Evolutionary conservation across 2,113 vertebrate genomes (phyloP).

Genomic region (Nestor notabilis): DNA sequence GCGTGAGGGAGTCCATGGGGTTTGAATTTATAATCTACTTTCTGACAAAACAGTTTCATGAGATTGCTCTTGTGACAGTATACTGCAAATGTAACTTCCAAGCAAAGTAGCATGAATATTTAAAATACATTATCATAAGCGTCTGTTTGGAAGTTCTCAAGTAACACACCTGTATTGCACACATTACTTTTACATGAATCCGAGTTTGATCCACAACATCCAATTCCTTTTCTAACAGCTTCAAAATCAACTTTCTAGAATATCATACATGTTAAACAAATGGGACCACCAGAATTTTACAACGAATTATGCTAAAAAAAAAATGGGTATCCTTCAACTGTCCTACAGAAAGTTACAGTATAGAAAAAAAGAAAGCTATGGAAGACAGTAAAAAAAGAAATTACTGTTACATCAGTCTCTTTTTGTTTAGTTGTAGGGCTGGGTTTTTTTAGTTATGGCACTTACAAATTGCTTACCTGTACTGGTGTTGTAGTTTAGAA

Average conservation of each 20-base stretch:
- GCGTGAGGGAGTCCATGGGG: not conserved
- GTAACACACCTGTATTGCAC: not conserved
- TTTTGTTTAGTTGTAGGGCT: not conserved
- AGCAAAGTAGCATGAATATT: not conserved
- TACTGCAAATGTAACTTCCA: not conserved
- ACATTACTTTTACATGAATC: not conserved
- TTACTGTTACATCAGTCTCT: not conserved
- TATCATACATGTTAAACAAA: accelerated
- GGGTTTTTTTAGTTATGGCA: not conserved
- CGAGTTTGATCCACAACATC: not conserved
- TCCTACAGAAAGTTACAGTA: not conserved
- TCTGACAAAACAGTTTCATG: not conserved
- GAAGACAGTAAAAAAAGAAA: not conserved
- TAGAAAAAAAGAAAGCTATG: not conserved
- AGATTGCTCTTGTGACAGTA: not conserved
- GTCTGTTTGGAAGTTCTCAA: not conserved
- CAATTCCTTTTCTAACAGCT: not conserved
- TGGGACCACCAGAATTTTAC: not conserved
- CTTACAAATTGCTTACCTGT: not conserved
- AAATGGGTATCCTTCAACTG: not conserved
- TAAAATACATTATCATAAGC: not conserved
- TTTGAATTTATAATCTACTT: not conserved
- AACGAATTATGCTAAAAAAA: not conserved
- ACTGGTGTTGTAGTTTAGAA: not conserved
- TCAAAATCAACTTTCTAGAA: not conserved